These are phyloP conservation scores for Aratinga solstitialis DNA, from an alignment of 2,797 vertebrate genomes.

Conservation along the genomic window DNA sequence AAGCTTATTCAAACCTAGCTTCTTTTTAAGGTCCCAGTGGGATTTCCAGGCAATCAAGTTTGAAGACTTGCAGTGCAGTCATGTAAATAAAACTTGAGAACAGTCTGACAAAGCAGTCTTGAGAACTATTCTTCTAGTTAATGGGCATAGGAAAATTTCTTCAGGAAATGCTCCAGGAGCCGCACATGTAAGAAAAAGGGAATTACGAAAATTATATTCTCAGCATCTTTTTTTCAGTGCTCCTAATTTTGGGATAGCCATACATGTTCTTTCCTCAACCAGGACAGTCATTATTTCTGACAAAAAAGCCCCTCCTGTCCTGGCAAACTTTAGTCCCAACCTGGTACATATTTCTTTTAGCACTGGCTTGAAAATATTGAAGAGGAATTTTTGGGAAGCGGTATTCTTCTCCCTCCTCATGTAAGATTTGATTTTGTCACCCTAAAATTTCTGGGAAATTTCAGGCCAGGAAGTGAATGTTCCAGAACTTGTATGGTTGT, in stretches of 20 bases:
- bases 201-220: not conserved
- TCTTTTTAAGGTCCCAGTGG: slow-evolving; percentile 1
- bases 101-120: not conserved
- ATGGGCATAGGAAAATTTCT: not conserved
- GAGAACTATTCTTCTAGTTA: not conserved
- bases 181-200: not conserved
- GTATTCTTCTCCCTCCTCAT: not conserved
- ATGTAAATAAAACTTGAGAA: slow-evolving; percentile 13
- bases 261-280: not conserved
- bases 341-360: not conserved
- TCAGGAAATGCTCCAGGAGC: not conserved
- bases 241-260: not conserved
- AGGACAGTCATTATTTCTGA: not conserved
- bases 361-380: not conserved
- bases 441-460: not conserved
- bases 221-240: not conserved
- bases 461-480: not conserved
- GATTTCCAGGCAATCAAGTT: not conserved
- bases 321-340: not conserved
- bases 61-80: slow-evolving; percentile 16
- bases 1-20: not conserved
- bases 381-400: not conserved
- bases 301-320: not conserved
- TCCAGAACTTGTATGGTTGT: not conserved
- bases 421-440: not conserved